phyloP scores from a whole-genome alignment of 2,888 invertebrate species.

The Netelia inedita region DNA sequence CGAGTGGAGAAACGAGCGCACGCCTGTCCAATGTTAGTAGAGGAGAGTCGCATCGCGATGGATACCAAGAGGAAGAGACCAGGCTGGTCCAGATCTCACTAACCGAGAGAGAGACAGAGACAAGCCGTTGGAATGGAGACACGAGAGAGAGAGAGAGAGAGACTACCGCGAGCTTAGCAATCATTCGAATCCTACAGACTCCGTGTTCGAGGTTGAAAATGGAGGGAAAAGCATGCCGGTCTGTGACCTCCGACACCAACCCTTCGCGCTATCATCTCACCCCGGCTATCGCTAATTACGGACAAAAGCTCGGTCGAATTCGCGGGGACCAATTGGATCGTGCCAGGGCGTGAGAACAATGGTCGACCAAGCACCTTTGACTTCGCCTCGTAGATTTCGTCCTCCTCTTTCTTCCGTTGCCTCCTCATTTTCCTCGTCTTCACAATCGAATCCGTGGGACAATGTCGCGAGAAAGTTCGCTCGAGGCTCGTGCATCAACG shows the following conservation, averaged over 20 bases:
- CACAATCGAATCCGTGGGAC: background rate
- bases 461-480: background rate
- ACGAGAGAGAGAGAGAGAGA: conserved; percentile 21
- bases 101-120: conserved; percentile 22
- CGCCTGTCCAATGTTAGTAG: conserved; percentile 9
- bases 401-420: background rate
- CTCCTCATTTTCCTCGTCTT: background rate
- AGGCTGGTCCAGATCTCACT: conserved; percentile 20
- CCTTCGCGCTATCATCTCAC: background rate
- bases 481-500: no score
- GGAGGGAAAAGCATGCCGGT: conserved; percentile 24
- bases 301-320: conserved; percentile 26
- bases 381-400: background rate
- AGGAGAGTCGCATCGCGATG: background rate
- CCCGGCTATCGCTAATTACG: conserved; percentile 57
- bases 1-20: conserved; percentile 25
- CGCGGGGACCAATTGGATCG: conserved; percentile 33
- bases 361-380: conserved; percentile 1
- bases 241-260: conserved; percentile 37
- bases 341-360: conserved; percentile 6
- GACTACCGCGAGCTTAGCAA: conserved; percentile 39
- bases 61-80: background rate
- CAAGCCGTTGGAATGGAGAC: conserved; percentile 13
- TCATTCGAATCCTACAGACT: conserved; percentile 60
- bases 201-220: conserved; percentile 35